Conservation (phyloP, 1,140 invertebrate genomes). For the Atta colombica region DNA sequence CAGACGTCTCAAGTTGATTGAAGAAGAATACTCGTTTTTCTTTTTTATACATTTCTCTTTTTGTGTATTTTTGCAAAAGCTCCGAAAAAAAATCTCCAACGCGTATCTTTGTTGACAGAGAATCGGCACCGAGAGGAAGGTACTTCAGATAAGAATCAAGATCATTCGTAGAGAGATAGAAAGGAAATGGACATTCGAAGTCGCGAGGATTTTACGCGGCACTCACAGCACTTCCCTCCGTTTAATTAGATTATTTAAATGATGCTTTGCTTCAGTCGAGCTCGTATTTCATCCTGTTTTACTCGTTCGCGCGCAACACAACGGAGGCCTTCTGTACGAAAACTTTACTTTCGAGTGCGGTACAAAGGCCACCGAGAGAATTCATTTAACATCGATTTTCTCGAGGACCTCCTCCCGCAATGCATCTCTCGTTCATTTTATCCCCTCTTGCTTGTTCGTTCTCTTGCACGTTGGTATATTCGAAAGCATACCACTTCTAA, state of each 20-base stretch:
- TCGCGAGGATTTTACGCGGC: constrained; percentile 35
- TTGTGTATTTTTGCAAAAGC: neutral
- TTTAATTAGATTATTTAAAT: constrained; percentile 60
- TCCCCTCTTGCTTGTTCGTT: neutral
- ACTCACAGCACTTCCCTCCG: neutral
- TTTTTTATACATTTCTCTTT: constrained; percentile 57
- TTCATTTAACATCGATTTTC: constrained; percentile 64
- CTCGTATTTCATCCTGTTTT: neutral
- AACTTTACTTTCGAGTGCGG: constrained; percentile 52
- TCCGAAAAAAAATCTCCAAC: too few species aligned
- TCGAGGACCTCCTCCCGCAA: constrained; percentile 47
- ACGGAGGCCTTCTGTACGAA: constrained; percentile 40
- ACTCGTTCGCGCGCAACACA: neutral
- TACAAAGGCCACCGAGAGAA: constrained; percentile 52
- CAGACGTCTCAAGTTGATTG: neutral
- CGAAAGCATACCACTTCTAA: constrained; percentile 36
- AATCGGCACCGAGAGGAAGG: too few species aligned
- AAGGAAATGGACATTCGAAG: constrained; percentile 15
- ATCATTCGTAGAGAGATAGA: constrained; percentile 19
- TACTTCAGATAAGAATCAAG: constrained; percentile 22
- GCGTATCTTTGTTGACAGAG: too few species aligned
- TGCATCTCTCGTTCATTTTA: neutral
- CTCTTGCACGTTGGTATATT: neutral
- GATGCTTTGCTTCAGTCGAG: neutral
- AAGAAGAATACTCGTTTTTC: constrained; percentile 60